Evolutionary conservation across 2,113 vertebrate species (phyloP), one percentile per base, ranked within the genome.

Genomic region (Stegastes partitus): DNA sequence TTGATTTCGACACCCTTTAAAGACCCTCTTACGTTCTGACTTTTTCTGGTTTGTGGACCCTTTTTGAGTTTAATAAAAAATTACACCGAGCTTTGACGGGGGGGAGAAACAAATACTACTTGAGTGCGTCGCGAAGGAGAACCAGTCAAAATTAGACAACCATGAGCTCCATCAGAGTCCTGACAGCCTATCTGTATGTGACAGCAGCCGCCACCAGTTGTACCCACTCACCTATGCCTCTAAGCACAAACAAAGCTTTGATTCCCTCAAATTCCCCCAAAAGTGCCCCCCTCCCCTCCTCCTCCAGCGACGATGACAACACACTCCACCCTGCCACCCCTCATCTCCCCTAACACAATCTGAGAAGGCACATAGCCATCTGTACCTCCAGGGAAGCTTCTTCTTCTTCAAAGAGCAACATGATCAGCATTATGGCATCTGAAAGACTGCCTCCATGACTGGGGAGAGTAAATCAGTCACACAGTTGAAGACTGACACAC

Each of bases 171-270:
- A 76, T 89, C 82, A 79, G 63, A 67, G 54, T 21, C 44, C 59
- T 86, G 91, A 90, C 92, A 89, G 63, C 70, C 70, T 71, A 44
- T 66, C 63, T 66, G 44, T 69, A 31, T 45, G 49, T 88, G 89
- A 92, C 88, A 90, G 90, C 78, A 86, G 66, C 81, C 55, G 47
- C 55, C 84, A 86, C 47, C 70, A 75, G 50, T 88, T 87, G 84
- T 87, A 87, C 84, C 89, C 81, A 90, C 88, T 92, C 89, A 90
- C 89, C 89, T 89, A 62, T 84, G 82, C 87, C 87, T 85, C 71
- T 74, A 49, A 91, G 87, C 90, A 75, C 80, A 88, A 91, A 89
- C 81, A 90, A 84, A 82, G 69, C 87, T 92, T 91, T 91, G 87
- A 90, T 91, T 91, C 77, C 64, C 74, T 51, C 61, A 85, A 78